Evolutionary conservation across 2,113 vertebrate species (phyloP), one percentile per base, ranked within the genome.

Genomic region (Pontoporia blainvillei): DNA sequence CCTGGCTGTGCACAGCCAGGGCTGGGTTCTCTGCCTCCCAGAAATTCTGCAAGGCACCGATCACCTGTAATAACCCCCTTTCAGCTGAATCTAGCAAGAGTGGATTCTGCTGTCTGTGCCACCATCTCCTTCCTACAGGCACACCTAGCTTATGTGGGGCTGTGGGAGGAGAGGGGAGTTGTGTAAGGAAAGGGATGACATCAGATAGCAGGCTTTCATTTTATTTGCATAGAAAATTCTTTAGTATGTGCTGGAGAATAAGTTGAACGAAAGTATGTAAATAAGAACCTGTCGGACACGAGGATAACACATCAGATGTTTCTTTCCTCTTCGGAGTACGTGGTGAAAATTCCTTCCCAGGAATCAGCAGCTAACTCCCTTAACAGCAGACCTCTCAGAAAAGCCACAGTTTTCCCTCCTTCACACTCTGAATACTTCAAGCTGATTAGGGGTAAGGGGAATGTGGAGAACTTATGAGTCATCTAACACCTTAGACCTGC

Each of bases 121-220:
- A 17, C 17, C 27, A 3, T 10, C 61, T 76, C 66, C 71, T 12
- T 76, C 66, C 66, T 12, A 1, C 5, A 46, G 71, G 8, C 46
- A 25, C 8, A 1, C n/a, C 73, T 5, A 1, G 36, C 10, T 44
- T 17, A 20, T 13, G 0, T 7, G 1, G n/a, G n/a, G 8, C 3
- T 1, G 8, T 7, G 2, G 52, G 5, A 21, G 17, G 41, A 84
- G 17, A 36, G 36, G 31, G 44, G 4, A 6, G 18, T 13, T 20
- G 3, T 0, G 29, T 34, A 41, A 69, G 64, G 52, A 46, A 44
- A 49, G 14, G 10, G 3, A 1, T 2, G n/a, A 9, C 36, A 23
- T n/a, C 12, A 3, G 81, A 52, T 23, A 4, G 2, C 17, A 25
- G 41, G 57, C 13, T 52, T 59, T 39, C 64, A 3, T 27, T 41